Base-by-base conservation (phyloP, 2,797 vertebrate genomes). In the Scleropages formosus region DNA sequence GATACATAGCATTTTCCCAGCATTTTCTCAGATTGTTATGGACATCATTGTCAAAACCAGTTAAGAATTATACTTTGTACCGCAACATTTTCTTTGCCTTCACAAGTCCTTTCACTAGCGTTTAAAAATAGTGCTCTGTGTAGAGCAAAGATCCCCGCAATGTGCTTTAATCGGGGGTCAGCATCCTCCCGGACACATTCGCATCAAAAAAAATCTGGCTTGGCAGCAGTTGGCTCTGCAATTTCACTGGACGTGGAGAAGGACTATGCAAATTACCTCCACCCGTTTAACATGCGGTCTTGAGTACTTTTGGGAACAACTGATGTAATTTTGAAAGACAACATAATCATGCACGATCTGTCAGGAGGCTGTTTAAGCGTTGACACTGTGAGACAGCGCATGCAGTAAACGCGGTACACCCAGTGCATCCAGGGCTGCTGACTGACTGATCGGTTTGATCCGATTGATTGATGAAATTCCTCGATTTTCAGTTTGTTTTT, bases 241-340 rank as follows among this genome's bases (percentile, higher is more conserved):
- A 73, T 59, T 56, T n/a, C 2, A 49, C 59, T 49, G 24, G 44
- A 67, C 22, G 27, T 72, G 46, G 67, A 66, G 53, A 47, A 74
- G 73, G 56, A 31, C 58, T 26, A 62, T 73, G 53, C 16, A 31
- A 72, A 78, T 76, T 51, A 74, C 69, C 68, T 39, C 59, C 31
- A 63, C 66, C 47, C 22, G 39, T 75, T 79, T 62, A 78, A 75
- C 56, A 10, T 44, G 64, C 58, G 77, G 77, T 77, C 77, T 69
- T 66, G 7, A 67, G 64, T 62, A 77, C 70, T 12, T 75, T 66
- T 51, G 60, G 82, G 61, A 82, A 85, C 84, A 79, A 84, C 85
- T 65, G 67, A 87, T 83, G 74, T 58, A 27, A 71, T 78, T 83
- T 85, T 82, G 47, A 82, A 79, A 82, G 76, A 76, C 70, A 67